Evolutionary conservation across 2,888 invertebrate species (phyloP).

Genomic region (Glaucopsyche alexis): DNA sequence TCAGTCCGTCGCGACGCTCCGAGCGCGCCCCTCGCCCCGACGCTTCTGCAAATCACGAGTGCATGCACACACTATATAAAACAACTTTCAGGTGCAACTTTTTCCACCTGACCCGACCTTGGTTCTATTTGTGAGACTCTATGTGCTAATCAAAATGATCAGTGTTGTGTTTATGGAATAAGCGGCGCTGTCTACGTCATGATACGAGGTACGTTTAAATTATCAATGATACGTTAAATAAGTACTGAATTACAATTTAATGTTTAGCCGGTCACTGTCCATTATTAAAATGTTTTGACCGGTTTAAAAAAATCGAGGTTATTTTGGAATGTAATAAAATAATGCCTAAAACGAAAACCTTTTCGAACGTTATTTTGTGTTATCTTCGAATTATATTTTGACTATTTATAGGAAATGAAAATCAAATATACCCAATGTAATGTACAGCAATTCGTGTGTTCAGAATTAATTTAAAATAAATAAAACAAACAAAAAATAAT

Average conservation of each 20-base stretch:
- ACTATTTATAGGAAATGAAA: not conserved
- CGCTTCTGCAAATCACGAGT: slow-evolving; percentile 43
- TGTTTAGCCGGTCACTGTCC: not conserved
- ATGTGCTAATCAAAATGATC: slow-evolving; percentile 56
- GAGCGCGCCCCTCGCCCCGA: slow-evolving; percentile 53
- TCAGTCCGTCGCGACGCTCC: slow-evolving; percentile 59
- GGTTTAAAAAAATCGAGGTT: not conserved
- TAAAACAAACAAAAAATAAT: not conserved
- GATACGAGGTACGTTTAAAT: slow-evolving; percentile 61
- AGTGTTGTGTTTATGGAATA: slow-evolving; percentile 69
- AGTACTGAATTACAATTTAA: not conserved
- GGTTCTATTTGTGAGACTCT: slow-evolving; percentile 55
- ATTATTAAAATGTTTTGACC: not conserved
- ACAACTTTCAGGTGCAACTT: slow-evolving; percentile 34
- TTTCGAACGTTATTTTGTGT: not conserved
- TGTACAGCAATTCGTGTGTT: not conserved
- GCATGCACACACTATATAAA: slow-evolving; percentile 47
- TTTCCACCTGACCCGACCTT: slow-evolving; percentile 31
- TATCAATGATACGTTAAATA: not conserved
- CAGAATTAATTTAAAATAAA: not conserved
- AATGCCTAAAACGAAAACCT: not conserved
- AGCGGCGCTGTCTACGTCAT: slow-evolving; percentile 65
- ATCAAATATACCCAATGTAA: not conserved
- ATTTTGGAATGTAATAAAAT: not conserved
- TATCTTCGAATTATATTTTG: not conserved